Evolutionary conservation across 2,797 vertebrate genomes (phyloP).

Genomic region (Acipenser transmontanus): DNA sequence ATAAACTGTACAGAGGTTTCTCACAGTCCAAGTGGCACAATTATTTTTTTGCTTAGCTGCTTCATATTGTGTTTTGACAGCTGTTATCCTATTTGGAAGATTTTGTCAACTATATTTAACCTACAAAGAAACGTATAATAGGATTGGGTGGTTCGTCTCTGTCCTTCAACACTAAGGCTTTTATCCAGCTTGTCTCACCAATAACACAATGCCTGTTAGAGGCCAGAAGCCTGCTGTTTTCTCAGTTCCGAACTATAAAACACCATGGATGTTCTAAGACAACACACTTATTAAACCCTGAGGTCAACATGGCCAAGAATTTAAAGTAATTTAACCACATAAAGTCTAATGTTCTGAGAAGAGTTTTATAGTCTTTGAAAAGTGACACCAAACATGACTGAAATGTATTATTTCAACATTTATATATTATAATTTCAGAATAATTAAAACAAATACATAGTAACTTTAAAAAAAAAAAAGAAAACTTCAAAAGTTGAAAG

Average conservation of each 20-base stretch:
- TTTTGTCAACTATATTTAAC: slow-evolving; percentile 2
- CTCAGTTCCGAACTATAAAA: not conserved
- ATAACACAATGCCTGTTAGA: not conserved
- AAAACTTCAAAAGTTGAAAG: too few species aligned
- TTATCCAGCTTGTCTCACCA: not conserved
- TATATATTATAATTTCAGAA: too few species aligned
- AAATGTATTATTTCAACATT: too few species aligned
- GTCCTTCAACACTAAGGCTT: not conserved
- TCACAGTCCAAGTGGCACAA: not conserved
- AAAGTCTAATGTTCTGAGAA: not conserved
- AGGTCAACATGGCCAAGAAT: not conserved
- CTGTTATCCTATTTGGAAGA: slow-evolving; percentile 9
- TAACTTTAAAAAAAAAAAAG: too few species aligned
- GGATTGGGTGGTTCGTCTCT: slow-evolving; percentile 6
- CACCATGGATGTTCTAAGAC: not conserved
- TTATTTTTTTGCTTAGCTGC: not conserved
- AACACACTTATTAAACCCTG: not conserved
- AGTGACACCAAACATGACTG: not conserved
- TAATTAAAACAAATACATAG: too few species aligned
- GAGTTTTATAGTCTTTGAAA: not conserved
- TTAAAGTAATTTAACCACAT: not conserved
- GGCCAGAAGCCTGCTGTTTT: not conserved
- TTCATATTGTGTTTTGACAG: slow-evolving; percentile 13
- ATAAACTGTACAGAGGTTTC: too few species aligned
- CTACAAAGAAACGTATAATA: not conserved